Evolutionary conservation across 1,140 invertebrate genomes (phyloP).

Genomic region (Aphelenchoides fujianensis): DNA sequence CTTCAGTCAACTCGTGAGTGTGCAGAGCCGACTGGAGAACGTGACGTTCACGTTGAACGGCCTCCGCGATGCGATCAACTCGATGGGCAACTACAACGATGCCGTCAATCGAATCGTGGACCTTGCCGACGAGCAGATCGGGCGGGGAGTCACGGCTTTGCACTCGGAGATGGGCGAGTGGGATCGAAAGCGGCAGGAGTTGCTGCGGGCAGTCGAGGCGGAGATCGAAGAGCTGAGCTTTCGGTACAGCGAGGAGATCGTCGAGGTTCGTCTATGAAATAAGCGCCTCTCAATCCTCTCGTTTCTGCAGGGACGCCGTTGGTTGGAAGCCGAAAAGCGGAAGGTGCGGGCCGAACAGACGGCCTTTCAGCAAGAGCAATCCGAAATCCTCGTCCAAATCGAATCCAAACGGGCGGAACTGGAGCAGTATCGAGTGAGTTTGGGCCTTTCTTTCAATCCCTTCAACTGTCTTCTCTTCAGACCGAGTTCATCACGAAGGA

Average conservation of each 20-base stretch:
- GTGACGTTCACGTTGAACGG: constrained; percentile 26
- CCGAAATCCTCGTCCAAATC: constrained; percentile 30
- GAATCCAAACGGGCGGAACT: constrained; percentile 44
- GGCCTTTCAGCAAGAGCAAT: constrained; percentile 52
- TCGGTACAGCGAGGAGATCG: constrained; percentile 35
- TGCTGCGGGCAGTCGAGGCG: constrained; percentile 30
- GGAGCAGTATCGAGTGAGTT: constrained; percentile 43
- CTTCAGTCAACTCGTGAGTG: constrained; percentile 33
- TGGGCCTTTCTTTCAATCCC: constrained; percentile 15
- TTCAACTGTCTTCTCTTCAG: constrained; percentile 19
- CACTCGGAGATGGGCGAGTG: constrained; percentile 27
- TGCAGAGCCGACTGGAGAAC: constrained; percentile 26
- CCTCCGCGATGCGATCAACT: constrained; percentile 29
- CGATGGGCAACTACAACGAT: constrained; percentile 29
- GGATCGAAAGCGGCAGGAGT: constrained; percentile 7
- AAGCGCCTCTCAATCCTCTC: not conserved
- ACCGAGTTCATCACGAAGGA: constrained; percentile 44
- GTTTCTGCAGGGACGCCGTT: constrained; percentile 33
- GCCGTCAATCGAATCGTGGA: constrained; percentile 27
- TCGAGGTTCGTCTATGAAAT: constrained; percentile 17
- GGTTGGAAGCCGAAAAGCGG: constrained; percentile 41
- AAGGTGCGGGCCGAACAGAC: constrained; percentile 25
- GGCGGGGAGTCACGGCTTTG: constrained; percentile 22
- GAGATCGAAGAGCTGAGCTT: constrained; percentile 40
- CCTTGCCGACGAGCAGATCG: constrained; percentile 19